Base-by-base conservation (phyloP, 2,113 vertebrate genomes). In the Hiodon alosoides region DNA sequence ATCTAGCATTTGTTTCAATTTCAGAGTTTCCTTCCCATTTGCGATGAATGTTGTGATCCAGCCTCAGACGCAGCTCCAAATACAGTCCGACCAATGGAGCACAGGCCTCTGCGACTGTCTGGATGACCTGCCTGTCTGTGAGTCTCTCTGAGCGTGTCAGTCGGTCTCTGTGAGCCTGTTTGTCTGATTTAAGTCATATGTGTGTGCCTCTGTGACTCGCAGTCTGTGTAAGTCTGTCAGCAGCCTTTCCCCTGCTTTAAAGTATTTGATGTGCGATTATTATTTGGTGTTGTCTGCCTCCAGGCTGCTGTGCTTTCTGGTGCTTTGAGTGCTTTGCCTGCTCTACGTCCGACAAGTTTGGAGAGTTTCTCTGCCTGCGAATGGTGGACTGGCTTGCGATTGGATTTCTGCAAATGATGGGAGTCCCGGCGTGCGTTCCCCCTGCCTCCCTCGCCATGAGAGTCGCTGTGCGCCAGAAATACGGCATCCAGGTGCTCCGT, bases 31-130 rank as follows among this genome's bases (percentile, higher is more conserved):
- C 31, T 31, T 31, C 1, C 31, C 31, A 31, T 31, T 31, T 31
- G 31, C 31, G 31, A 31, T 31, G 31, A 31, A 31, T 31, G 31
- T 31, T 31, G 31, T 31, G 31, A 31, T 31, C 31, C 10, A 61
- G 48, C 16, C 61, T 16, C 52, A 16, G 17, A 10, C 8, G 14
- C 14, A 7, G 5, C 47, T 14, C 17, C 14, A 17, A 3, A 9
- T 48, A 54, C 17, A 31, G 5, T 78, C 81, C 55, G 81, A 74
- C 50, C 31, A 86, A 2, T 91, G 90, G 87, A 84, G 72, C n/a
- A 84, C 85, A 4, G 85, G 81, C 50, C 87, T 91, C 78, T 89
- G 80, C 57, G 87, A 88, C 48, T 91, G 84, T 79, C 73, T 76
- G 11, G 5, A 85, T 0, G 82, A 87, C 60, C 31, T 85, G 7